Percentiles rank a stretch among this genome's conserved stretches.
phyloP scores from a whole-genome alignment of 2,113 vertebrate genomes.

The Hystrix brachyura region DNA sequence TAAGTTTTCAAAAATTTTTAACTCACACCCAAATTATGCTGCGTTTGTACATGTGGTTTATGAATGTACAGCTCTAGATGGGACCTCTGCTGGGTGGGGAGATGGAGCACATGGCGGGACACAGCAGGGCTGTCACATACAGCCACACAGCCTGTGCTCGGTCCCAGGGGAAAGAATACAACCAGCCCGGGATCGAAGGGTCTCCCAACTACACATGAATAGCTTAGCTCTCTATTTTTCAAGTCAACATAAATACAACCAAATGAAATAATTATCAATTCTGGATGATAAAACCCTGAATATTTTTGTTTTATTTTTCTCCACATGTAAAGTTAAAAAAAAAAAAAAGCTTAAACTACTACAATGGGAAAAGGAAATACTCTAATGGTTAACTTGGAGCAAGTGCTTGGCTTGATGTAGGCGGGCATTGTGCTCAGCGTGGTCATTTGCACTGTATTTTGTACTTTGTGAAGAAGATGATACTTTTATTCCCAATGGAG shows the following conservation, averaged over 20 bases:
- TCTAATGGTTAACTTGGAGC: background rate
- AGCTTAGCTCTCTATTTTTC: background rate
- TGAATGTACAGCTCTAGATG: background rate
- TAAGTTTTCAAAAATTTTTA: background rate
- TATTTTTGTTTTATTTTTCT: conserved; percentile 30
- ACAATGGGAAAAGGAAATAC: background rate
- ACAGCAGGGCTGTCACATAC: background rate
- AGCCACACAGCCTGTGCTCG: background rate
- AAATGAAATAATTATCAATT: background rate
- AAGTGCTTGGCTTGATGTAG: background rate
- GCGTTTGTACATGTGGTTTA: background rate
- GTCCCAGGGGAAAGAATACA: no score
- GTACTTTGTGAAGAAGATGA: background rate
- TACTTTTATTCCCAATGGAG: background rate
- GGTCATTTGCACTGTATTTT: background rate
- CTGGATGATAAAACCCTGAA: background rate
- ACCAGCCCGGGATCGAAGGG: background rate
- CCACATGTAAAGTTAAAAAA: background rate
- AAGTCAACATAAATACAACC: background rate
- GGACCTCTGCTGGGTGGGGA: background rate
- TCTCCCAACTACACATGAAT: background rate
- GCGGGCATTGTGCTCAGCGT: background rate
- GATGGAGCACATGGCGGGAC: no score
- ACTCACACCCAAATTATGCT: background rate
- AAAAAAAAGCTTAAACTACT: background rate